A percentile compares a stretch with the other conserved stretches of the same genome.
Evolutionary conservation across 2,113 vertebrate species (phyloP).

Genomic region (Thalassoma bifasciatum): DNA sequence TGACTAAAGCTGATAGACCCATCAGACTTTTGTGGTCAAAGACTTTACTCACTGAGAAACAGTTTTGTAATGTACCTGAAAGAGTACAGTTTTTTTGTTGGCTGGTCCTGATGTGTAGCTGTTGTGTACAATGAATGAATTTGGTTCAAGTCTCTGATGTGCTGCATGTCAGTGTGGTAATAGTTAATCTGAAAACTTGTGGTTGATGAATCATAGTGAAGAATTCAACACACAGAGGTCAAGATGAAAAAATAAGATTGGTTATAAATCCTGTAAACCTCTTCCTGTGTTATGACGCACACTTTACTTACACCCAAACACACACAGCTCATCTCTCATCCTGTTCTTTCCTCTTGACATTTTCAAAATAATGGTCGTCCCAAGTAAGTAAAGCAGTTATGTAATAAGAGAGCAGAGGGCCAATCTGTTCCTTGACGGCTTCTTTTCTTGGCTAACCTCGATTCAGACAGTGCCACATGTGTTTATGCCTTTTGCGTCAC

Average conservation of each 20-base stretch:
- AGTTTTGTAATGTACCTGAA: no score
- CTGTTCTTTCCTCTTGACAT: slow-evolving; percentile 31
- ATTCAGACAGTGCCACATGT: slow-evolving; percentile 21
- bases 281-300: slow-evolving; percentile 17
- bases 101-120: no score
- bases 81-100: no score
- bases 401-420: slow-evolving; percentile 37
- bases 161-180: no score
- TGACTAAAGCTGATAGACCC: no score
- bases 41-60: no score
- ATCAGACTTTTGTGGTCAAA: no score
- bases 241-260: neutral
- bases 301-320: slow-evolving; percentile 8
- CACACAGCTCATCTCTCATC: slow-evolving; percentile 48
- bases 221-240: neutral
- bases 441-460: slow-evolving; percentile 51
- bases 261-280: slow-evolving; percentile 18
- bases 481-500: slow-evolving; percentile 49
- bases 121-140: no score
- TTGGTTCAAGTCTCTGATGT: no score
- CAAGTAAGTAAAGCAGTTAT: slow-evolving; percentile 37
- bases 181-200: no score
- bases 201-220: neutral
- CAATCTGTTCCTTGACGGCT: slow-evolving; percentile 28
- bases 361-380: slow-evolving; percentile 41